phyloP scores from a whole-genome alignment of 2,888 invertebrate genomes.

The Helobdella robusta region DNA sequence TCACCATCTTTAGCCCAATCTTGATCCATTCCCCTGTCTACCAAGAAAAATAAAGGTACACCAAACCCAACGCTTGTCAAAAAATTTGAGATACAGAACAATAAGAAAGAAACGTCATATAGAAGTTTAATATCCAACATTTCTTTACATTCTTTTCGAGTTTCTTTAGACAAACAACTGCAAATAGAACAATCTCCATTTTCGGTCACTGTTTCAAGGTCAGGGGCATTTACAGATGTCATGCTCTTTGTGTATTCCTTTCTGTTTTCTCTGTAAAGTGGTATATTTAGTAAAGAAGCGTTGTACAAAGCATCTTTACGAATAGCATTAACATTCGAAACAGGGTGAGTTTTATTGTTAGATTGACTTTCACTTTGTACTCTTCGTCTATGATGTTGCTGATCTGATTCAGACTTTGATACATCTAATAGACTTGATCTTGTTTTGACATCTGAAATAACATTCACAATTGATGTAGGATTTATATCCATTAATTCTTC shows the following conservation, averaged over 20 bases:
- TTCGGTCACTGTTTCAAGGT: constrained; percentile 36
- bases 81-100: constrained; percentile 78
- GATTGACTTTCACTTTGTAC: background rate
- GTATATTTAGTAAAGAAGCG: constrained; percentile 61
- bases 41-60: constrained; percentile 81
- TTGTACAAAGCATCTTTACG: constrained; percentile 81
- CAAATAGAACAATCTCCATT: constrained; percentile 38
- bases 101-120: constrained; percentile 73
- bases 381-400: background rate
- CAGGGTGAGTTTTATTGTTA: background rate
- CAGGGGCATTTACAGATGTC: constrained; percentile 35
- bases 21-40: constrained; percentile 56
- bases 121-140: constrained; percentile 80
- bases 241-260: constrained; percentile 45
- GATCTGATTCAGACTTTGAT: background rate
- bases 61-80: constrained; percentile 85
- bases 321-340: constrained; percentile 55
- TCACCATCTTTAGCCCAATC: constrained; percentile 35
- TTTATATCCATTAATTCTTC: constrained; percentile 13
- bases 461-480: background rate
- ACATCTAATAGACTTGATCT: background rate
- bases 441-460: background rate
- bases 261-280: constrained; percentile 47
- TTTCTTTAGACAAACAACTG: background rate
- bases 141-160: constrained; percentile 35